Conservation (phyloP, 2,113 vertebrate genomes). For the Arenaria interpres region DNA sequence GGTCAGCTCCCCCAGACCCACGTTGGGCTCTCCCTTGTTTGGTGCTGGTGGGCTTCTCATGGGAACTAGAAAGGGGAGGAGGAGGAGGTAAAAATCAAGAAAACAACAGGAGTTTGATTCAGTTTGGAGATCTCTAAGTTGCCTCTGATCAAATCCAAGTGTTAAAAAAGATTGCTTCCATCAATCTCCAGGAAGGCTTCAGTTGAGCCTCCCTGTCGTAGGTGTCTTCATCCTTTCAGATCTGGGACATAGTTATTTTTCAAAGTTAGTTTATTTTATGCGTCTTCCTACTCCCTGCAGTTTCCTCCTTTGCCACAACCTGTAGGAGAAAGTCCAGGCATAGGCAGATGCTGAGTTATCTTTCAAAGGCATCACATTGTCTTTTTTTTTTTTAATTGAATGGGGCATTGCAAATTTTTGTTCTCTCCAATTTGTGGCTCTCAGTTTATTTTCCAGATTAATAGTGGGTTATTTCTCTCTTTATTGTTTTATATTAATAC, state of each 20-base stretch:
- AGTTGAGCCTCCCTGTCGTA: not conserved
- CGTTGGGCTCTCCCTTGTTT: not conserved
- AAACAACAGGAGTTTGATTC: constrained; percentile 7
- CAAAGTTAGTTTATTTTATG: not conserved
- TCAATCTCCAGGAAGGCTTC: constrained; percentile 26
- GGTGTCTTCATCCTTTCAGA: not conserved
- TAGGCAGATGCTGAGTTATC: not conserved
- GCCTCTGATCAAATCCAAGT: constrained; percentile 45
- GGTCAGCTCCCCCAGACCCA: not conserved
- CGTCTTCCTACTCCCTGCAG: not conserved
- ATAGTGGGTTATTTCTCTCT: not conserved
- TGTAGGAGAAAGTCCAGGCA: not conserved
- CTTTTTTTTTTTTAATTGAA: not conserved
- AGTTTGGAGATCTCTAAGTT: not conserved
- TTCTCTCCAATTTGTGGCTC: not conserved
- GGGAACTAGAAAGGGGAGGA: not conserved
- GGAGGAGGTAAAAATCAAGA: not conserved
- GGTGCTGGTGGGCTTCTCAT: not conserved
- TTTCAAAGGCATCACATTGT: not conserved
- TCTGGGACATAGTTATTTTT: not conserved
- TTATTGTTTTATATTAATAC: not conserved
- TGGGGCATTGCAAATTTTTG: not conserved
- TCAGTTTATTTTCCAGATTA: not conserved
- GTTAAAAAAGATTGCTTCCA: constrained; percentile 30
- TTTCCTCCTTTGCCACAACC: not conserved